phyloP scores from a whole-genome alignment of 2,888 invertebrate genomes.

The Pecten maximus region DNA sequence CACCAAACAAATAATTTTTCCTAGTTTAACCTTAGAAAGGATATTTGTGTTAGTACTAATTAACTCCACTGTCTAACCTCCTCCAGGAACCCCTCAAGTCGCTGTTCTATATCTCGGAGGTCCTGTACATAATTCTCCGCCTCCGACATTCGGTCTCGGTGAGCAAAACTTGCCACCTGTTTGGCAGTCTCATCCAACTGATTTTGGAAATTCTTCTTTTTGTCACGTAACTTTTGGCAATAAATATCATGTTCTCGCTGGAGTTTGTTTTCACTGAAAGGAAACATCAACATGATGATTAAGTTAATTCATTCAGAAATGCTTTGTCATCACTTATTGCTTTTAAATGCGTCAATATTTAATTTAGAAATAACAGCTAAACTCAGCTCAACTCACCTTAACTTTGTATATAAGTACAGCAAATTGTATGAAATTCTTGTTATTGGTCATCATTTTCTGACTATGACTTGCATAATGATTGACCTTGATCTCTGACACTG shows the following conservation, averaged over 20 bases:
- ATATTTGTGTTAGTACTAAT: background rate
- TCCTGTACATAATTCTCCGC: slow-evolving; percentile 78
- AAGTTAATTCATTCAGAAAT: no score
- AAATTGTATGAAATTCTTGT: no score
- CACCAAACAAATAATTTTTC: background rate
- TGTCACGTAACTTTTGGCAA: slow-evolving; percentile 74
- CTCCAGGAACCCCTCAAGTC: slow-evolving; percentile 76
- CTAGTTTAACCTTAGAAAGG: background rate
- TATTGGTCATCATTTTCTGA: background rate
- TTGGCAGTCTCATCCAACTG: slow-evolving; percentile 71
- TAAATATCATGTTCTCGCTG: slow-evolving; percentile 80
- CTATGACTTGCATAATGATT: background rate
- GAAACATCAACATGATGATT: background rate
- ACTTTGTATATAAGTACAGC: no score
- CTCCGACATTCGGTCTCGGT: slow-evolving; percentile 80
- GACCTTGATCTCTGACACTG: background rate
- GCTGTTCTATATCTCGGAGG: slow-evolving; percentile 74
- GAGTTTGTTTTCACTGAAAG: slow-evolving; percentile 78
- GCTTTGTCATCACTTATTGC: no score
- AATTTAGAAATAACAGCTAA: no score
- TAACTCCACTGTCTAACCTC: slow-evolving; percentile 72
- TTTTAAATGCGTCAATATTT: no score
- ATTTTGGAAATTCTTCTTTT: slow-evolving; percentile 74
- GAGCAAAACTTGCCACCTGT: slow-evolving; percentile 77
- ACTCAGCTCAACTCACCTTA: no score